Evolutionary conservation across 2,888 invertebrate genomes (phyloP).

Genomic region (Epinotia brunnichana): DNA sequence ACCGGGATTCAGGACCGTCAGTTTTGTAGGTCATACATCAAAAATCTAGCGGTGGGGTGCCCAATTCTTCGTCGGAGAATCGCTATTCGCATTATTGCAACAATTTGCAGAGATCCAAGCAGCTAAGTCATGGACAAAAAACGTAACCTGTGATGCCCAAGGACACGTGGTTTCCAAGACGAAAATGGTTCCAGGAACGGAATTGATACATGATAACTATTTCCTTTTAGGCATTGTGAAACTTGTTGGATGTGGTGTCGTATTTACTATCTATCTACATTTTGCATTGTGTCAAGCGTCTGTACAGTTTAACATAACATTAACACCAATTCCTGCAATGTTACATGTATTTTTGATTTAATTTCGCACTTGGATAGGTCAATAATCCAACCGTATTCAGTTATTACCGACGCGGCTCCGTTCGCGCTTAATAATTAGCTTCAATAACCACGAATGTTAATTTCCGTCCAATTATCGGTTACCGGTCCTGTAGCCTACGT

Average conservation of each 20-base stretch:
- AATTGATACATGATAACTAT: too few species aligned
- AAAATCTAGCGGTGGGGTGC: too few species aligned
- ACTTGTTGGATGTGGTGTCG: too few species aligned
- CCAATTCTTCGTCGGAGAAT: too few species aligned
- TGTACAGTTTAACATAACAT: background rate
- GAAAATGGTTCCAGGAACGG: background rate
- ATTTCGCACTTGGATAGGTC: conserved; percentile 18
- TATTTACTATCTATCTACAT: too few species aligned
- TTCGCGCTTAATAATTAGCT: conserved; percentile 33
- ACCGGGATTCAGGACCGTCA: too few species aligned
- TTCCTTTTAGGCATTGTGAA: too few species aligned
- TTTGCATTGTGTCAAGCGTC: background rate
- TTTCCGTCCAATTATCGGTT: conserved; percentile 63
- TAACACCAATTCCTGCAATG: background rate
- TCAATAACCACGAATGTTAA: conserved; percentile 54
- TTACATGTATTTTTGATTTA: conserved; percentile 2
- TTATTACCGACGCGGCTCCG: conserved; percentile 19
- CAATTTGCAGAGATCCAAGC: background rate
- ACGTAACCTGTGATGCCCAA: background rate
- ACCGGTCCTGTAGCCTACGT: conserved; percentile 8
- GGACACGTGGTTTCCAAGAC: background rate
- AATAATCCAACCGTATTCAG: conserved; percentile 15
- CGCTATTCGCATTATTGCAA: background rate
- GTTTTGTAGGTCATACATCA: too few species aligned
- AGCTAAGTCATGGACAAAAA: background rate